A percentile compares a stretch with the other conserved stretches of the same genome.
Conservation (phyloP, 2,888 invertebrate species). For the Lasioglossum pauxillum region DNA sequence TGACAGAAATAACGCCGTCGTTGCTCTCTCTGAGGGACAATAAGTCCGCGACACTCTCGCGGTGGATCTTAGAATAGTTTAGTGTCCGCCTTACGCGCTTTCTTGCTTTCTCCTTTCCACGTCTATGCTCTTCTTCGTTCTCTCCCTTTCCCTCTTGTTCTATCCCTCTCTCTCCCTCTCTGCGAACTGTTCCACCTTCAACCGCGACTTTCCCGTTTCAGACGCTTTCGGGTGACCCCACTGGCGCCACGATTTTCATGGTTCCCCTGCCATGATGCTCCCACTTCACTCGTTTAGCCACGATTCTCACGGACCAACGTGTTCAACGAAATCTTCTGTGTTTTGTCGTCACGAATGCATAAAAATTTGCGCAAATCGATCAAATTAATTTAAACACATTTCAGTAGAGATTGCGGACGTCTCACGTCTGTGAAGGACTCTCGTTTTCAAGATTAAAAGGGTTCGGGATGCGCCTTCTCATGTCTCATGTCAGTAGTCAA, state of each 20-base stretch:
- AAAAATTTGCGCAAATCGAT: neutral
- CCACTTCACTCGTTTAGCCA: neutral
- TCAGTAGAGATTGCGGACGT: too few relatives aligned
- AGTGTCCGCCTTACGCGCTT: slow-evolving; percentile 65
- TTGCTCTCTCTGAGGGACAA: slow-evolving; percentile 74
- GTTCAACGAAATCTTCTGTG: neutral
- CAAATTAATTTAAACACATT: too few relatives aligned
- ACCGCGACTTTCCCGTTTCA: slow-evolving; percentile 60
- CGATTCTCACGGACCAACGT: neutral
- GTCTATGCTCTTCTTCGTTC: slow-evolving; percentile 32
- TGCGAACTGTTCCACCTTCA: slow-evolving; percentile 48
- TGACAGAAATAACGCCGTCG: slow-evolving; percentile 82
- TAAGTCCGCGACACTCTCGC: slow-evolving; percentile 76
- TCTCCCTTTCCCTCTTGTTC: slow-evolving; percentile 50
- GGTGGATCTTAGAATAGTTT: slow-evolving; percentile 81
- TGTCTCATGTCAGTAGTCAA: too few relatives aligned
- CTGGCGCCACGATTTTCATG: slow-evolving; percentile 64
- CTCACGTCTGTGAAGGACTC: too few relatives aligned
- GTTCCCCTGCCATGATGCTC: neutral
- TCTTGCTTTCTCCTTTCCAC: slow-evolving; percentile 54
- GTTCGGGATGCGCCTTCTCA: too few relatives aligned
- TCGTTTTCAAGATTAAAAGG: too few relatives aligned
- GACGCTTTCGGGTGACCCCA: slow-evolving; percentile 48
- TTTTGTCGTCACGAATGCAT: too few relatives aligned
- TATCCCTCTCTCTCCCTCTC: slow-evolving; percentile 46